Evolutionary conservation across 2,797 vertebrate genomes (phyloP), one percentile per base, ranked within the genome.

Genomic region (Peromyscus eremicus): DNA sequence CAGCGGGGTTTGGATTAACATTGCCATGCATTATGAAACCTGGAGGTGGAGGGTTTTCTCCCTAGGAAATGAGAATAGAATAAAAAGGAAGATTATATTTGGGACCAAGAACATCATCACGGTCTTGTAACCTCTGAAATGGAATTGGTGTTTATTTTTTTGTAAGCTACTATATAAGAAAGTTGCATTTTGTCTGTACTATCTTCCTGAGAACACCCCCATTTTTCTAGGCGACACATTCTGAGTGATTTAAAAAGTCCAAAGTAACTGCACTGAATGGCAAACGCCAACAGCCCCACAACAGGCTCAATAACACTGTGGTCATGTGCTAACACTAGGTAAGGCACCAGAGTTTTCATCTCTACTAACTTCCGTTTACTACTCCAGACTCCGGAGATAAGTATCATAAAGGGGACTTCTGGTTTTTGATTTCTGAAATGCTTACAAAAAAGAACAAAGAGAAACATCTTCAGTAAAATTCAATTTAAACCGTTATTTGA

Each of bases 11-110:
- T 1, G 98, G 98, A 27, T 98, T 98, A 82, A 96, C 79, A 0
- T 98, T 96, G 60, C 99, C 98, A 11, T 99, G 99, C 98, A 99
- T 94, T 82, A 99, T 97, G 71, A 99, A 99, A 79, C 98, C 98
- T 49, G 99, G 97, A 97, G 99, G 99, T 40, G 99, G 96, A 49
- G 99, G 98, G 68, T 99, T 99, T 83, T 99, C 99, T 92, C 97
- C 98, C 99, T 99, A 98, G 32, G 32, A 97, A 97, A 97, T 80
- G 88, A 97, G 37, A 97, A 97, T 2, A 73, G 57, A 96, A 88
- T 64, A 93, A 89, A 91, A 90, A 91, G 19, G 68, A 99, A 85
- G 85, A 95, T 97, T 99, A 97, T 32, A 80, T 79, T 95, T 90
- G 77, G 64, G 12, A 95, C 34, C 0, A 13, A 96, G 19, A 96